Evolutionary conservation across 2,888 invertebrate species (phyloP).

Genomic region (Rugalucina vietnamica): DNA sequence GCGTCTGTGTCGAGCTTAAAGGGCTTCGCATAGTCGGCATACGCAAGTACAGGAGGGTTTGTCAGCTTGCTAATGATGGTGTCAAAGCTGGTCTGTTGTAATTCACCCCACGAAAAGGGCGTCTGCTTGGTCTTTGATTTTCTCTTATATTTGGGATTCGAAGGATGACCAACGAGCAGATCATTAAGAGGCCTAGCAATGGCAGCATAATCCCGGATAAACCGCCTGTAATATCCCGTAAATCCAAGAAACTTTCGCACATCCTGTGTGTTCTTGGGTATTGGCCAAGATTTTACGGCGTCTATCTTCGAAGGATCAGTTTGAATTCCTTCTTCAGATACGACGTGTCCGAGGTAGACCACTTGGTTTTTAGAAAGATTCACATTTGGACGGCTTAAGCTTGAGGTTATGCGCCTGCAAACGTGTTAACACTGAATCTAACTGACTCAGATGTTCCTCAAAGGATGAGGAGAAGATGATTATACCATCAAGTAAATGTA

Average conservation of each 20-base stretch:
- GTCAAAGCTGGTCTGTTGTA: no score
- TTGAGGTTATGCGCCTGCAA: no score
- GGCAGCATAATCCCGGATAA: not conserved
- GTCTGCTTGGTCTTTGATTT: no score
- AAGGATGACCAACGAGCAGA: not conserved
- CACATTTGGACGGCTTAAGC: not conserved
- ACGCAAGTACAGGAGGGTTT: no score
- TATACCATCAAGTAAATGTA: constrained; percentile 3
- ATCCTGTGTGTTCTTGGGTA: not conserved
- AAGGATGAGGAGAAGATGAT: not conserved
- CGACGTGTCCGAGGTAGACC: not conserved
- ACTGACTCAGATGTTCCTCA: not conserved
- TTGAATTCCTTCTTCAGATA: not conserved
- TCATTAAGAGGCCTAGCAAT: constrained; percentile 4
- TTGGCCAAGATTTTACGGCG: not conserved
- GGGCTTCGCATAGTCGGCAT: no score
- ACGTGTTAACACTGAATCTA: no score
- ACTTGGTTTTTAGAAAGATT: not conserved
- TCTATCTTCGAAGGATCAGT: not conserved
- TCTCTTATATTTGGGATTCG: not conserved
- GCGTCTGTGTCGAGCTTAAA: no score
- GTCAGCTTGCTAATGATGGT: no score
- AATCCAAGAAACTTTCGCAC: not conserved
- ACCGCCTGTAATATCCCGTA: not conserved
- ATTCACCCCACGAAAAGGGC: no score